Evolutionary conservation across 2,888 invertebrate species (phyloP).

Genomic region (Pogonocherus hispidulus): DNA sequence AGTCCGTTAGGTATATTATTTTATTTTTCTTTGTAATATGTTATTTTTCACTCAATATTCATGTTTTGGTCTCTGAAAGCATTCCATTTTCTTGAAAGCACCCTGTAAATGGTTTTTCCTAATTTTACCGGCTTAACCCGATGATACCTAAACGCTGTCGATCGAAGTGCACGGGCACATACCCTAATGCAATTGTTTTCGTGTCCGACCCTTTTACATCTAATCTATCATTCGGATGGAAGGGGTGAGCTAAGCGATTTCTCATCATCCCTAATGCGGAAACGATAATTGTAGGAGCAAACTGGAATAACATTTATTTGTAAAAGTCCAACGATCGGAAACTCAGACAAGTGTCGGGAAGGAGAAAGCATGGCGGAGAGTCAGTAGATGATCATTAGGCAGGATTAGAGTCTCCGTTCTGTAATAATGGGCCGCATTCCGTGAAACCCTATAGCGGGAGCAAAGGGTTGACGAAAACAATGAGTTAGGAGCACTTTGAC

Average conservation of each 20-base stretch:
- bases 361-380: conserved; percentile 23
- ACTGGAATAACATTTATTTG: conserved; percentile 63
- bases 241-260: conserved; percentile 58
- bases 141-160: neutral
- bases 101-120: too few relatives aligned
- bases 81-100: too few relatives aligned
- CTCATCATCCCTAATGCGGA: conserved; percentile 63
- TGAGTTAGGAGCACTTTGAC: conserved; percentile 53
- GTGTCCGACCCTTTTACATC: conserved; percentile 57
- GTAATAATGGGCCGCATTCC: conserved; percentile 49
- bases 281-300: conserved; percentile 65
- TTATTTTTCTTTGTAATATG: too few relatives aligned
- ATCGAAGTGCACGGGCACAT: conserved; percentile 18
- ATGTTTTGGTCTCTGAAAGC: too few relatives aligned
- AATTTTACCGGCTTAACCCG: neutral
- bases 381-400: conserved; percentile 50
- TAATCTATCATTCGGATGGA: conserved; percentile 64
- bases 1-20: too few relatives aligned
- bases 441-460: conserved; percentile 58
- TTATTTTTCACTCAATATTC: too few relatives aligned
- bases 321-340: conserved; percentile 50
- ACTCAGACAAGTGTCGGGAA: conserved; percentile 50
- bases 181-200: conserved; percentile 58
- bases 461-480: conserved; percentile 61
- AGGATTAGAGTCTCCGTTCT: conserved; percentile 43